Evolutionary conservation across 2,888 invertebrate species (phyloP).

Genomic region (Choristoneura rosaceana): DNA sequence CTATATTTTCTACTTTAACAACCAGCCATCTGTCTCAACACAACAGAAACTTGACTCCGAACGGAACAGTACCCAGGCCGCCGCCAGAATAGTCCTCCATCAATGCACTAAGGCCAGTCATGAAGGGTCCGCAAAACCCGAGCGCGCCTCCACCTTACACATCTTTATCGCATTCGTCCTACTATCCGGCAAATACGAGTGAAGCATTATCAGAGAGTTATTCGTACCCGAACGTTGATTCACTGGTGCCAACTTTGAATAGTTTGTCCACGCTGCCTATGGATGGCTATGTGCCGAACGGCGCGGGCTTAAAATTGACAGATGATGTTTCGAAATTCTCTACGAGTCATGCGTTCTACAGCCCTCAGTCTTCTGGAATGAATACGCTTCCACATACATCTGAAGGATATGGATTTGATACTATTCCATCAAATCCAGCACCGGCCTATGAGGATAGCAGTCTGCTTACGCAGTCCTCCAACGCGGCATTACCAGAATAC

Average conservation of each 20-base stretch:
- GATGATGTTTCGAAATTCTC: no score
- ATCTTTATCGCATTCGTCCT: conserved; percentile 76
- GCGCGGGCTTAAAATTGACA: no score
- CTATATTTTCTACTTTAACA: no score
- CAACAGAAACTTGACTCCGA: conserved; percentile 69
- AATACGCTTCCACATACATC: no score
- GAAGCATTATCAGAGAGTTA: conserved; percentile 77
- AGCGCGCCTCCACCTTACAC: conserved; percentile 76
- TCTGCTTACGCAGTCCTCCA: no score
- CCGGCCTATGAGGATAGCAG: no score
- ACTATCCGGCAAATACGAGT: conserved; percentile 67
- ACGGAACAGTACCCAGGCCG: conserved; percentile 65
- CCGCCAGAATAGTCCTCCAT: conserved; percentile 73
- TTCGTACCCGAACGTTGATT: conserved; percentile 78
- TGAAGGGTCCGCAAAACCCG: conserved; percentile 69
- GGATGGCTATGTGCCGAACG: no score
- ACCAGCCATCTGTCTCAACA: conserved; percentile 71
- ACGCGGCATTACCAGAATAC: no score
- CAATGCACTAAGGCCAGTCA: conserved; percentile 67
- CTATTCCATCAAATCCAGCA: no score
- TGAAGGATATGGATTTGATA: no score
- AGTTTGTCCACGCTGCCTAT: conserved; percentile 60
- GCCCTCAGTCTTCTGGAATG: no score
- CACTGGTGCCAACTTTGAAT: conserved; percentile 72
- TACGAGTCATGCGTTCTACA: no score